Evolutionary conservation across 1,140 invertebrate species (phyloP).

Genomic region (Lycorma delicatula): DNA sequence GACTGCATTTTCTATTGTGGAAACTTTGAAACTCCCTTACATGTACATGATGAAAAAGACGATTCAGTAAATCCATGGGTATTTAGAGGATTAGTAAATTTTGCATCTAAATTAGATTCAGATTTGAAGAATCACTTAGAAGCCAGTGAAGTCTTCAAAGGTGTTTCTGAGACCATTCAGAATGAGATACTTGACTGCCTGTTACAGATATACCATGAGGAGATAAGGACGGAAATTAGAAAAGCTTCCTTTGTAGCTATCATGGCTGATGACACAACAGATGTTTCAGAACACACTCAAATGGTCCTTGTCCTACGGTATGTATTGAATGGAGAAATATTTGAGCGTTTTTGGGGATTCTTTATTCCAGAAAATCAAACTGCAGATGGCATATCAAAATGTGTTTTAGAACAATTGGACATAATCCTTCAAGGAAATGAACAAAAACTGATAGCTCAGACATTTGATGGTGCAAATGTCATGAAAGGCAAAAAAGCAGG

Average conservation of each 20-base stretch:
- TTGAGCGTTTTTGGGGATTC: conserved; percentile 34
- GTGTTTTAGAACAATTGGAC: conserved; percentile 27
- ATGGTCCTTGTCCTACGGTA: conserved; percentile 32
- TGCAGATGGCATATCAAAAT: conserved; percentile 18
- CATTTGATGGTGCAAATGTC: conserved; percentile 28
- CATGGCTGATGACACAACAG: conserved; percentile 32
- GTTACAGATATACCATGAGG: conserved; percentile 28
- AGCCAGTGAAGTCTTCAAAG: conserved; percentile 31
- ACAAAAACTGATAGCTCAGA: conserved; percentile 32
- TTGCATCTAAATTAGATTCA: conserved; percentile 24
- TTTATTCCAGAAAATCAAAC: conserved; percentile 22
- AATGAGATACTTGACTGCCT: conserved; percentile 34
- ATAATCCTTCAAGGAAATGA: conserved; percentile 23
- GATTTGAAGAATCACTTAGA: conserved; percentile 30
- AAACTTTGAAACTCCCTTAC: conserved; percentile 28
- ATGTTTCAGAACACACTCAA: conserved; percentile 28
- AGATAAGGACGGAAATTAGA: conserved; percentile 31
- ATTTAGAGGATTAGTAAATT: conserved; percentile 20
- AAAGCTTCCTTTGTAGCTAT: conserved; percentile 29
- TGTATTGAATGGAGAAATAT: conserved; percentile 22
- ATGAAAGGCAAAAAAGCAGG: conserved; percentile 28
- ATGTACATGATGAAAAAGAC: conserved; percentile 29
- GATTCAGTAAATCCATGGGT: conserved; percentile 19
- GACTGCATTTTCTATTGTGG: conserved; percentile 33
- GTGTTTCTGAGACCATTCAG: conserved; percentile 30